These are phyloP conservation scores for Urophycis tenuis DNA, from an alignment of 2,797 vertebrate genomes.

Conservation along the genomic window DNA sequence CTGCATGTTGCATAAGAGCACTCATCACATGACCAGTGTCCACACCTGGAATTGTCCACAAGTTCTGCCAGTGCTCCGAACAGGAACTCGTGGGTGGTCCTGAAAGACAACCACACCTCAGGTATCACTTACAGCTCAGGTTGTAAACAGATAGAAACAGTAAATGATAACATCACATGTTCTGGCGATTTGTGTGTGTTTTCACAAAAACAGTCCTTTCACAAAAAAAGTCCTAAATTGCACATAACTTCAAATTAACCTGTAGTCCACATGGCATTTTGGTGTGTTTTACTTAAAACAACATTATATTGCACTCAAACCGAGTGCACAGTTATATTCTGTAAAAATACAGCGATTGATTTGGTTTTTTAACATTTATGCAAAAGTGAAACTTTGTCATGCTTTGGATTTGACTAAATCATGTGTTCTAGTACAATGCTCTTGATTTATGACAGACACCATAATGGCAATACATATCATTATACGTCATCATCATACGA, in stretches of 20 bases:
- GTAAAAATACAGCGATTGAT: not conserved
- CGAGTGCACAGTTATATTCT: not conserved
- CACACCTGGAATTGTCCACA: slow-evolving; percentile 97
- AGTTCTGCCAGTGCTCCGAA: slow-evolving; percentile 98
- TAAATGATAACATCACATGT: not conserved
- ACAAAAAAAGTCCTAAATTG: too few species aligned
- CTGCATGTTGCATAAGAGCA: not conserved
- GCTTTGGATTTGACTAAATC: not conserved
- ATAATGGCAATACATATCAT: not conserved
- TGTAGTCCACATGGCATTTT: not conserved
- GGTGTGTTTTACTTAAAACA: not conserved
- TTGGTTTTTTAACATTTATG: not conserved
- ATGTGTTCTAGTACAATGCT: not conserved
- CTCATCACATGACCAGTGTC: not conserved
- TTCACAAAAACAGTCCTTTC: too few species aligned
- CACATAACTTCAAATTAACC: not conserved
- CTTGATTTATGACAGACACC: not conserved
- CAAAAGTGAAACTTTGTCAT: not conserved
- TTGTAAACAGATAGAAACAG: not conserved
- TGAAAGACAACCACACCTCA: slow-evolving; percentile 60
- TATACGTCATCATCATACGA: not conserved
- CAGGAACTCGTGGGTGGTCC: slow-evolving; percentile 97
- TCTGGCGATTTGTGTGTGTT: not conserved
- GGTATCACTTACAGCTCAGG: not conserved
- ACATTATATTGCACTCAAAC: not conserved